Base-by-base conservation (phyloP, 2,113 vertebrate genomes). In the Saiga tatarica region DNA sequence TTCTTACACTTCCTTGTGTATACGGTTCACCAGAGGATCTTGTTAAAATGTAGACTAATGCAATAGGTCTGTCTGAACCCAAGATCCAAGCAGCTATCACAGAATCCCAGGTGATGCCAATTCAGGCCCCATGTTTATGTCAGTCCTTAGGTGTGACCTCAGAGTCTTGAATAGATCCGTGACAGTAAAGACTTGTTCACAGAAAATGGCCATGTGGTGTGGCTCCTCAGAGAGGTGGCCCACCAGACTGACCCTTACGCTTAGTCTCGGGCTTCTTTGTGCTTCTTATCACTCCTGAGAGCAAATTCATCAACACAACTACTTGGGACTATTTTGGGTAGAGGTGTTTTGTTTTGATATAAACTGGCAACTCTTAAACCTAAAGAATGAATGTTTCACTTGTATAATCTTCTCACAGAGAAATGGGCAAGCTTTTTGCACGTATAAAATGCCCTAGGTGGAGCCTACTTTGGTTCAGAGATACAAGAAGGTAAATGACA, bases 371-470 rank as follows among this genome's bases (percentile, higher is more conserved):
- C 6, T 90, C 57, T 92, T 59, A 23, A 67, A 55, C 19, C 36
- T 26, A 85, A 96, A 89, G 39, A 87, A 85, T 59, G 50, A 90
- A 59, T 25, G 21, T 83, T 96, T 96, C n/a, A 64, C 78, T 94
- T 91, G 30, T 87, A 33, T 76, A 78, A 85, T 94, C 28, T 50
- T 91, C 57, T 78, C 50, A 30, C 3, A 5, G 42, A 89, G 23
- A 95, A 97, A 96, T 39, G 28, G 42, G 50, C 84, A 96, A 84
- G 55, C 64, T 84, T 96, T 96, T 97, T 89, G 45, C 45, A 91
- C 47, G 30, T 62, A 81, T 76, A 60, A 90, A 89, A 87, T 19
- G 21, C 83, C 74, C 60, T 95, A 93, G 76, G 25, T 21, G 7
- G 33, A 94, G 64, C 17, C 79, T 87, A 84, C 74, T 94, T 97